Percentiles rank a stretch among this genome's conserved stretches.
These are phyloP conservation scores for Triplophysa bombifrons DNA, from an alignment of 2,797 vertebrate genomes.

Conservation along the genomic window DNA sequence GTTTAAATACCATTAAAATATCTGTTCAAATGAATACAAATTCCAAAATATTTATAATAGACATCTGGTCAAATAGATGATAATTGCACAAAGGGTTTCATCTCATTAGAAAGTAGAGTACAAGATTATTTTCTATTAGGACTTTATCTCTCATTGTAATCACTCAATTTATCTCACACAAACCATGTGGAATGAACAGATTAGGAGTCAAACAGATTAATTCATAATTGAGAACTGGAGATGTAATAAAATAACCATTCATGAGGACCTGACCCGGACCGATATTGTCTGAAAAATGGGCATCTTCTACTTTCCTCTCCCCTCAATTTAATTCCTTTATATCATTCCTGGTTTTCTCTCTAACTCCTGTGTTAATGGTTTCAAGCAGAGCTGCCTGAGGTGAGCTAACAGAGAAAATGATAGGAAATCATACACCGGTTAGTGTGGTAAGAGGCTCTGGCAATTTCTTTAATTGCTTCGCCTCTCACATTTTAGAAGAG, in stretches of 20 bases:
- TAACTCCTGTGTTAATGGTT: neutral
- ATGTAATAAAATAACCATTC: constrained; percentile 20
- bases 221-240: constrained; percentile 32
- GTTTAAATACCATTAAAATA: too few relatives aligned
- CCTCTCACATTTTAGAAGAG: neutral
- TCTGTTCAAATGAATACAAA: too few relatives aligned
- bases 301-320: neutral
- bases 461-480: constrained; percentile 29
- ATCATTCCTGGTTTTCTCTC: constrained; percentile 1
- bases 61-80: neutral
- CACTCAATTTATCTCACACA: constrained; percentile 14
- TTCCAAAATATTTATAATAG: neutral
- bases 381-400: constrained; percentile 29
- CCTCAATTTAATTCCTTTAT: neutral
- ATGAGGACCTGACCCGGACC: constrained; percentile 1
- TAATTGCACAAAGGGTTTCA: neutral
- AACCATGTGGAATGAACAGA: constrained; percentile 1
- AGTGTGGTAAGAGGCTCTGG: constrained; percentile 13
- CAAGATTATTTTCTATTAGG: constrained; percentile 7
- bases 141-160: constrained; percentile 23
- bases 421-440: constrained; percentile 26
- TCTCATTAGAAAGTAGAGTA: neutral
- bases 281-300: neutral
- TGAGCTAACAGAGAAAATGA: constrained; percentile 31
- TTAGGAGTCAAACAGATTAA: constrained; percentile 28